phyloP scores from a whole-genome alignment of 2,797 vertebrate genomes.

The Coluber constrictor region DNA sequence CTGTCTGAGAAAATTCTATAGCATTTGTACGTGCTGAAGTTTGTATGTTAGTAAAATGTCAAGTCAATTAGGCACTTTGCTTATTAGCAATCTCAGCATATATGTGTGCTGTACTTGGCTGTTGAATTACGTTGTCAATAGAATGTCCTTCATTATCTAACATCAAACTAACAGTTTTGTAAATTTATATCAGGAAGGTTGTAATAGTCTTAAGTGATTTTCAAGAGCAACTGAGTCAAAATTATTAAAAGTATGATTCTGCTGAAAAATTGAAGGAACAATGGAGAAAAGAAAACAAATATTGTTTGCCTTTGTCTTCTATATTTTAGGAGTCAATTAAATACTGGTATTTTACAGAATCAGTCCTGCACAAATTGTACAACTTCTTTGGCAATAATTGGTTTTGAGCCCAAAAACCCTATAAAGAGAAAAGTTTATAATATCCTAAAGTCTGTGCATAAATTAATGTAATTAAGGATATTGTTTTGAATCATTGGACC shows the following conservation, averaged over 20 bases:
- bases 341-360: neutral
- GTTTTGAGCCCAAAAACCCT: neutral
- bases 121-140: neutral
- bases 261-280: neutral
- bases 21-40: neutral
- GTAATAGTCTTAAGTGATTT: neutral
- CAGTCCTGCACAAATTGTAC: neutral
- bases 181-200: neutral
- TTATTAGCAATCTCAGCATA: neutral
- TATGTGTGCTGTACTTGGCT: neutral
- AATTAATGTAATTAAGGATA: neutral
- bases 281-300: neutral
- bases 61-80: neutral
- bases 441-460: neutral
- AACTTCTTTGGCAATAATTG: neutral
- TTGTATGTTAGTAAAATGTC: neutral
- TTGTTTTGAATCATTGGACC: neutral
- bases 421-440: neutral
- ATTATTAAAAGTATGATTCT: neutral
- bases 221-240: neutral
- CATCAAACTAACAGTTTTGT: neutral
- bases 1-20: neutral
- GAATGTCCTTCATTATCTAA: neutral
- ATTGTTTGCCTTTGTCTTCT: neutral
- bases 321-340: neutral